Evolutionary conservation across 1,140 invertebrate species (phyloP), one percentile per base, ranked within the genome.

Genomic region (Trypoxylus dichotomus): DNA sequence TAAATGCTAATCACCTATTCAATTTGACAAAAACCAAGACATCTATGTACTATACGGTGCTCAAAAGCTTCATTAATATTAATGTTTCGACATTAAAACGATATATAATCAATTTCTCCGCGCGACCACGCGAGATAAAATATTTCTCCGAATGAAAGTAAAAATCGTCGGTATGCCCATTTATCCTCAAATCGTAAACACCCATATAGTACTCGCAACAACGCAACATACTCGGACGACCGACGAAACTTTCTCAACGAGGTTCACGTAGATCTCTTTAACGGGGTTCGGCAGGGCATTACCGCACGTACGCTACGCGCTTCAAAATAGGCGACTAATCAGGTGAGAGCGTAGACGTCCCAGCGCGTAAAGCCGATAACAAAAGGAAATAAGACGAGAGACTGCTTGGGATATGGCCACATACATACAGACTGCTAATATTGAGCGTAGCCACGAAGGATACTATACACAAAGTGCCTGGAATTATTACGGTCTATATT

Each of bases 101-200:
- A 8, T 25, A 54, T n/a, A 68, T 68, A 68, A 68, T 68, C 25
- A 68, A 68, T 68, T 68, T 68, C 60, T 68, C 60, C 25, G 60
- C 19, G 15, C 1, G 47, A 37, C 5, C 32, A 8, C 47, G 47
- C 24, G 60, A 68, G 60, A 68, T 68, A 68, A 68, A 68, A 29
- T 68, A 68, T 68, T 68, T 68, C 60, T 68, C 24, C 60, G 60
- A 68, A 68, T 68, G 60, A 68, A 68, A 68, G 60, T 68, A 68
- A 68, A 68, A 68, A 68, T 68, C 27, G 15, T 68, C 24, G 60
- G 21, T 29, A 29, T 68, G 24, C 24, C 8, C 27, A 27, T 68
- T 68, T 68, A 68, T 29, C 8, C 60, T 29, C 60, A 29, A 27
- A 27, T 68, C 27, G 60, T 68, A 68, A 37, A 37, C 21, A 19